Percentiles rank a stretch among this genome's conserved stretches.
phyloP scores from a whole-genome alignment of 2,113 vertebrate species.

The Apteryx owenii region DNA sequence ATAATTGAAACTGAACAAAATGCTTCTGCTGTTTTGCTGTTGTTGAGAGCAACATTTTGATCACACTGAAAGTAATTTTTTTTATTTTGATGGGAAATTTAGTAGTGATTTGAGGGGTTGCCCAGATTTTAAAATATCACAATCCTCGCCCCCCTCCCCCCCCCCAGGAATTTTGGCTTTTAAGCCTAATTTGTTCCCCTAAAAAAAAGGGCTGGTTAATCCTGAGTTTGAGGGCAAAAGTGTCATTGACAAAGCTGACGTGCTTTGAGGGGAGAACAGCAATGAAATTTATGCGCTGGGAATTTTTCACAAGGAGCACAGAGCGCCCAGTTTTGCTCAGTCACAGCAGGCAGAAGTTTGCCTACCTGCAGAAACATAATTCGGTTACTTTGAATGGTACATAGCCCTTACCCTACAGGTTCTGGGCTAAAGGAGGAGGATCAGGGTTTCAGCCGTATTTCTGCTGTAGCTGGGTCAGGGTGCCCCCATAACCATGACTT shows the following conservation, averaged over 20 bases:
- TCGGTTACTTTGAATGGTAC: neutral
- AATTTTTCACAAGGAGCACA: neutral
- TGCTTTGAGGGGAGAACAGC: neutral
- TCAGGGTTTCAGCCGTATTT: neutral
- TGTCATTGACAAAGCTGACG: neutral
- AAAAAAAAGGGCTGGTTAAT: neutral
- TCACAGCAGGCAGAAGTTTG: neutral
- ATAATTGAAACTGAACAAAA: neutral
- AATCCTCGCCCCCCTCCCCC: neutral
- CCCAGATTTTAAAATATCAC: neutral
- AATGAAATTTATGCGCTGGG: neutral
- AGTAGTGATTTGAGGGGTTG: neutral
- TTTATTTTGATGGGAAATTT: neutral
- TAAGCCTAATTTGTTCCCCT: neutral
- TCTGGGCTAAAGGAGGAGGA: neutral
- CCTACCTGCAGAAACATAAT: neutral
- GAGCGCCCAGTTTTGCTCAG: neutral
- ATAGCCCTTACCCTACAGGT: too few species aligned
- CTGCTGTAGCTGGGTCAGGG: neutral
- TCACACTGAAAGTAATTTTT: neutral
- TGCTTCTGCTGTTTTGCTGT: neutral
- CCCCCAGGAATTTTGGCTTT: neutral
- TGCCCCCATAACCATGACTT: rapidly evolving
- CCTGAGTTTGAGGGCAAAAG: neutral
- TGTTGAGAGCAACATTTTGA: neutral